A percentile compares a stretch with the other conserved stretches of the same genome.
Evolutionary conservation across 1,140 invertebrate species (phyloP).

Genomic region (Drosophila biarmipes): DNA sequence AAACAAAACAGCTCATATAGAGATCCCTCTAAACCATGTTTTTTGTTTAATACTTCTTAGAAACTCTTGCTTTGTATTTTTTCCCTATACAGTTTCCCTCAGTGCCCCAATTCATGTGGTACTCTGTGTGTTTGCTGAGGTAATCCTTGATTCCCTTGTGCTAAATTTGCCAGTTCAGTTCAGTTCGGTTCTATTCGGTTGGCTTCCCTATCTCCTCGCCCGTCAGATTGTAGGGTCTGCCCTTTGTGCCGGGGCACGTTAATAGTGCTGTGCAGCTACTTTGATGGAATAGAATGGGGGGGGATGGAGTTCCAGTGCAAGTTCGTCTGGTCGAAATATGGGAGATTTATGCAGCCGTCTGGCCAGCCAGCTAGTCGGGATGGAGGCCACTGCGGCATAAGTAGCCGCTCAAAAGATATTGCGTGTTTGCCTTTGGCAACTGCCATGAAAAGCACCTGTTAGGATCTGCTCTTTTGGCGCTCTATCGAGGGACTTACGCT

Average conservation of each 20-base stretch:
- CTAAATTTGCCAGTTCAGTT: slow-evolving; percentile 69
- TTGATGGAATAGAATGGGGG: neutral
- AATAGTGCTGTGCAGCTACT: slow-evolving; percentile 51
- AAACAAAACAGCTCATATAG: too few species aligned
- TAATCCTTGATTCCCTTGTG: slow-evolving; percentile 73
- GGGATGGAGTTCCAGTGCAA: too few species aligned
- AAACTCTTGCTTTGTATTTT: too few species aligned
- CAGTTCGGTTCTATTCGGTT: slow-evolving; percentile 34
- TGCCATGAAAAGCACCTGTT: slow-evolving; percentile 65
- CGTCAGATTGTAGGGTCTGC: slow-evolving; percentile 12
- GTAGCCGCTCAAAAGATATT: slow-evolving; percentile 71
- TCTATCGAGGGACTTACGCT: slow-evolving; percentile 34
- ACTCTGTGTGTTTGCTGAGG: slow-evolving; percentile 38
- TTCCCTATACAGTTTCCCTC: neutral
- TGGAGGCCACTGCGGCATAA: slow-evolving; percentile 45
- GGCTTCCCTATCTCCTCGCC: slow-evolving; percentile 39
- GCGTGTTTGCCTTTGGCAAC: slow-evolving; percentile 65
- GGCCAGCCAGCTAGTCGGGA: slow-evolving; percentile 42
- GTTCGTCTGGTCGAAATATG: slow-evolving; percentile 54
- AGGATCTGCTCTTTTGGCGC: slow-evolving; percentile 20
- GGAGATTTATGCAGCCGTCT: slow-evolving; percentile 74
- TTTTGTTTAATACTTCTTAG: too few species aligned
- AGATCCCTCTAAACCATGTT: too few species aligned
- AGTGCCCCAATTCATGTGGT: slow-evolving; percentile 5
- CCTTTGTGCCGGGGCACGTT: slow-evolving; percentile 33